Evolutionary conservation across 2,888 invertebrate genomes (phyloP).

Genomic region (Drosophila recens): DNA sequence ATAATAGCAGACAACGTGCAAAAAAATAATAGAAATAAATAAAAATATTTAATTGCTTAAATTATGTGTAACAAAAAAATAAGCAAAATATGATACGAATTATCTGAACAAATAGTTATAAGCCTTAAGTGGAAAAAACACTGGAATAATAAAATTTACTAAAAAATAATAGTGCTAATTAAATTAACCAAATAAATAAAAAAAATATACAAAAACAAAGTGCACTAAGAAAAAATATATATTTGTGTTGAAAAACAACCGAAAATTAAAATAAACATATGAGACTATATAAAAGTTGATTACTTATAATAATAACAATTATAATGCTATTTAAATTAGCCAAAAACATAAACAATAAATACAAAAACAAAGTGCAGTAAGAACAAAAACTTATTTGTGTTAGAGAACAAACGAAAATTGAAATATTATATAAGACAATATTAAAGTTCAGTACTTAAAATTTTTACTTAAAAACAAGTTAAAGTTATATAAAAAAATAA

Average conservation of each 20-base stretch:
- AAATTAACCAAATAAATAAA: not conserved
- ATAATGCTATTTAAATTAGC: not conserved
- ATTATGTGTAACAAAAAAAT: not conserved
- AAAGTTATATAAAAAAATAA: not conserved
- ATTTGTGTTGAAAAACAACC: too few relatives aligned
- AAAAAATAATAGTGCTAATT: not conserved
- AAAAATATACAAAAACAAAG: not conserved
- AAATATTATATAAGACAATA: too few relatives aligned
- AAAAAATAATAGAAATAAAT: not conserved
- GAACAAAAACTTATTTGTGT: too few relatives aligned
- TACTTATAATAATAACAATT: not conserved
- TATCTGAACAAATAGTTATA: not conserved
- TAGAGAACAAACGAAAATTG: too few relatives aligned
- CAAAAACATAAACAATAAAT: not conserved
- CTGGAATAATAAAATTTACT: not conserved
- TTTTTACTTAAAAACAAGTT: not conserved
- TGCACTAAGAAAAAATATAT: too few relatives aligned
- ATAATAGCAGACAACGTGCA: not conserved
- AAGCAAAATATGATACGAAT: not conserved
- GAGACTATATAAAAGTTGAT: too few relatives aligned
- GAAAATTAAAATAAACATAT: too few relatives aligned
- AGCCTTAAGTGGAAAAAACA: not conserved
- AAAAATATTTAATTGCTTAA: not conserved
- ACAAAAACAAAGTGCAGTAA: not conserved
- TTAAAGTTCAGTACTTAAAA: too few relatives aligned